Conservation (phyloP, 2,113 vertebrate genomes). For the Lota lota region DNA sequence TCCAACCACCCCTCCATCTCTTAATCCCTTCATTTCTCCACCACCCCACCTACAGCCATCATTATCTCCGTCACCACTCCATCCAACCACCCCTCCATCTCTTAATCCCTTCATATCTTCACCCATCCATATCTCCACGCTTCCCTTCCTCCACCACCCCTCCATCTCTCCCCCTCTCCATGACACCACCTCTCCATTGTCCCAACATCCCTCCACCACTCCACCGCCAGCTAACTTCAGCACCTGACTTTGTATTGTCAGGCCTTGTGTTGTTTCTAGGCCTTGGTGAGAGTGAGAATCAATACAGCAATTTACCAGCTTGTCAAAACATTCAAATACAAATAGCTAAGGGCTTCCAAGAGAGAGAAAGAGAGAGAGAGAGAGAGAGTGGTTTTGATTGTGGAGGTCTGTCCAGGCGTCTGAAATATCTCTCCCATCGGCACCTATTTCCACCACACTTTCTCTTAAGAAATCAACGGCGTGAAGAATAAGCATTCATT, state of each 20-base stretch:
- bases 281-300: conserved; percentile 35
- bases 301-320: conserved; percentile 55
- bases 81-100: too few species aligned
- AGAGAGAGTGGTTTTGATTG: neutral
- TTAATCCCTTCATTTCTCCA: neutral
- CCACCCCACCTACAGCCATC: neutral
- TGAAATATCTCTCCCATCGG: conserved; percentile 30
- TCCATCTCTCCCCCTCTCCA: conserved; percentile 17
- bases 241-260: conserved; percentile 39
- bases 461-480: conserved; percentile 49
- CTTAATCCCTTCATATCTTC: too few species aligned
- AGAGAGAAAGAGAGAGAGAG: too few species aligned
- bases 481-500: conserved; percentile 28
- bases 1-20: neutral
- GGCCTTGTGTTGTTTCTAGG: conserved; percentile 13
- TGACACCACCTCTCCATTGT: neutral
- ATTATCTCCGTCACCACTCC: too few species aligned
- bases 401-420: neutral
- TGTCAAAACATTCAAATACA: conserved; percentile 59
- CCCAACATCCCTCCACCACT: neutral
- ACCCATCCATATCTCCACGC: too few species aligned
- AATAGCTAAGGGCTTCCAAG: conserved; percentile 23
- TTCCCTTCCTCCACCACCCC: conserved; percentile 20
- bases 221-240: neutral
- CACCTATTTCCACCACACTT: conserved; percentile 30